These are phyloP conservation scores for Sardina pilchardus DNA, from an alignment of 2,113 vertebrate genomes.

Conservation along the genomic window DNA sequence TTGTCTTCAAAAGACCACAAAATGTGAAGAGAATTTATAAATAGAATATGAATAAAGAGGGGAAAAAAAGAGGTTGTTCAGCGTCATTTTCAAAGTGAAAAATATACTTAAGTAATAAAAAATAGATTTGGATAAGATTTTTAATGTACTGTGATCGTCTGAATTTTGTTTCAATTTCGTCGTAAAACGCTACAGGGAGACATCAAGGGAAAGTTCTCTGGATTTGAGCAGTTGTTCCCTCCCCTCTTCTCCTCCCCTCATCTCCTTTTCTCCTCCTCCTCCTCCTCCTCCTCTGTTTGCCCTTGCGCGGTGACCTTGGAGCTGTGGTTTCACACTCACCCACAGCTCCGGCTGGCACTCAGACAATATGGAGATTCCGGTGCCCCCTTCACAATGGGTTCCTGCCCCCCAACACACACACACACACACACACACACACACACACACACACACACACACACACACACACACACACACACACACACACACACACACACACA, in stretches of 20 bases:
- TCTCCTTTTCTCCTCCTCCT: no score
- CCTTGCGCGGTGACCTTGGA: conserved; percentile 10
- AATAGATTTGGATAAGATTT: not conserved
- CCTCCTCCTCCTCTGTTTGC: not conserved
- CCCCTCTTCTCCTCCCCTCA: not conserved
- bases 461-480: not conserved
- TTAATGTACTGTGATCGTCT: not conserved
- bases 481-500: not conserved
- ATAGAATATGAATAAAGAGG: conserved; percentile 30
- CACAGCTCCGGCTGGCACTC: not conserved
- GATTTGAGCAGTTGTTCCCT: not conserved
- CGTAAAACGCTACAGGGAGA: not conserved
- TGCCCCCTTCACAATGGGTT: not conserved
- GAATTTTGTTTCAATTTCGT: not conserved
- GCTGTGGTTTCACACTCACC: conserved; percentile 5
- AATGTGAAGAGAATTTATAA: conserved; percentile 55
- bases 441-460: not conserved
- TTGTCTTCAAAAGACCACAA: conserved; percentile 68
- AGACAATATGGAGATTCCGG: not conserved
- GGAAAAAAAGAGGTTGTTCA: not conserved
- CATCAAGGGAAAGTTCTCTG: not conserved
- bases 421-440: not conserved
- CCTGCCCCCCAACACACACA: not conserved
- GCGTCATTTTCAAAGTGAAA: not conserved
- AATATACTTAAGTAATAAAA: not conserved